These are phyloP conservation scores for Drosophila dives DNA, from an alignment of 2,888 invertebrate species.

Conservation along the genomic window DNA sequence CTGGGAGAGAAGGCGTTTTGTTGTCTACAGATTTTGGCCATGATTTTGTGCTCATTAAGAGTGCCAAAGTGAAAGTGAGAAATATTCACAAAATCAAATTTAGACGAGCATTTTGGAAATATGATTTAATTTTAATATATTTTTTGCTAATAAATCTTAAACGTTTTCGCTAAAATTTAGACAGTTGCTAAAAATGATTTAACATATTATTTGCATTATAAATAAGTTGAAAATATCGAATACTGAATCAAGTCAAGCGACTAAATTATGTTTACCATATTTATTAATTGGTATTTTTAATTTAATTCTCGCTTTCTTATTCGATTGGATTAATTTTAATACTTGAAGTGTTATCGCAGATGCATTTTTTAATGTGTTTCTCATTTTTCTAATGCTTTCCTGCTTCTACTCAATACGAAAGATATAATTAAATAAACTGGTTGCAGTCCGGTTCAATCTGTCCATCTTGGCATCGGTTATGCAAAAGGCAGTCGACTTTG, in stretches of 20 bases:
- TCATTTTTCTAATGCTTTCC: not conserved
- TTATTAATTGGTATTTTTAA: not conserved
- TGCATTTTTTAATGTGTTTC: not conserved
- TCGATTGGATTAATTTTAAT: not conserved
- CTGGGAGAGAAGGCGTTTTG: conserved; percentile 51
- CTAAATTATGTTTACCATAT: not conserved
- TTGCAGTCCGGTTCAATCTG: conserved; percentile 8
- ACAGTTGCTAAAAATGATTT: not conserved
- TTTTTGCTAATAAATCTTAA: not conserved
- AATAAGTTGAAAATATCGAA: not conserved
- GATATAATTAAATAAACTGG: conserved; percentile 27
- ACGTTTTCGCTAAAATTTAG: not conserved
- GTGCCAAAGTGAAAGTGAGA: conserved; percentile 52
- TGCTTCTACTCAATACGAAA: not conserved
- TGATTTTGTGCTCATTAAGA: conserved; percentile 18
- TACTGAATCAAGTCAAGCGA: not conserved
- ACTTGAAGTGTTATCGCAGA: not conserved
- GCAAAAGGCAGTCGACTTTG: conserved; percentile 40
- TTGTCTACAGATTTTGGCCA: conserved; percentile 33
- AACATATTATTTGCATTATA: not conserved
- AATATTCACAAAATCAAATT: conserved; percentile 20
- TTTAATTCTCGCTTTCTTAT: not conserved
- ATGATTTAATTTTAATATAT: not conserved
- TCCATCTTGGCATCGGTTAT: conserved; percentile 11
- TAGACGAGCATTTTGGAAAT: not conserved